These are phyloP conservation scores for Ochropacha duplaris DNA, from an alignment of 2,888 invertebrate species.

Conservation along the genomic window DNA sequence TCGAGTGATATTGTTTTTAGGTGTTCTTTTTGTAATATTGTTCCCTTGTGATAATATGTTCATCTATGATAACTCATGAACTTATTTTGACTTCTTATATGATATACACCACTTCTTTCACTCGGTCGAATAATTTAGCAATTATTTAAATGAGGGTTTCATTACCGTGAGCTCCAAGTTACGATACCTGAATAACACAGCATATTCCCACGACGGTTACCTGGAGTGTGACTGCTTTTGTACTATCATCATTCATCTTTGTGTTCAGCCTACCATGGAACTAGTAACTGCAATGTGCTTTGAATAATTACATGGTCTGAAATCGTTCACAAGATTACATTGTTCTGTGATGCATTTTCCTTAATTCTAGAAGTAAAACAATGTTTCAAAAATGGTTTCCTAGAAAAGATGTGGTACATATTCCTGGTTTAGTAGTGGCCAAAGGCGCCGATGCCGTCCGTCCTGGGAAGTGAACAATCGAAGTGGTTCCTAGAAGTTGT, in stretches of 20 bases:
- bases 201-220: constrained; percentile 73
- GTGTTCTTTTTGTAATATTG: not conserved
- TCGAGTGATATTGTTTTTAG: constrained; percentile 10
- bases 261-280: constrained; percentile 44
- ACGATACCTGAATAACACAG: constrained; percentile 53
- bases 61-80: not conserved
- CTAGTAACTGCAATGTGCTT: constrained; percentile 17
- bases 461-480: constrained; percentile 63
- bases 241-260: constrained; percentile 39
- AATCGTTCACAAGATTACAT: constrained; percentile 4
- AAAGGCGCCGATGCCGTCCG: constrained; percentile 61
- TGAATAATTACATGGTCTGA: constrained; percentile 21
- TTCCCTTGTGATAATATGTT: not conserved
- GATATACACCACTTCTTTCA: constrained; percentile 5
- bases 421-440: constrained; percentile 28
- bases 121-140: not conserved
- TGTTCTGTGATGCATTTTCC: constrained; percentile 32
- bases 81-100: not conserved
- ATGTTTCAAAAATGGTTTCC: constrained; percentile 25
- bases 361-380: constrained; percentile 37
- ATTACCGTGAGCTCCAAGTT: constrained; percentile 41
- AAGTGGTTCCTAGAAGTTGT: constrained; percentile 59
- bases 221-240: constrained; percentile 61
- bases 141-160: constrained; percentile 31
- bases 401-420: constrained; percentile 41